These are phyloP conservation scores for Elgaria multicarinata DNA, from an alignment of 2,113 vertebrate genomes.

Conservation along the genomic window DNA sequence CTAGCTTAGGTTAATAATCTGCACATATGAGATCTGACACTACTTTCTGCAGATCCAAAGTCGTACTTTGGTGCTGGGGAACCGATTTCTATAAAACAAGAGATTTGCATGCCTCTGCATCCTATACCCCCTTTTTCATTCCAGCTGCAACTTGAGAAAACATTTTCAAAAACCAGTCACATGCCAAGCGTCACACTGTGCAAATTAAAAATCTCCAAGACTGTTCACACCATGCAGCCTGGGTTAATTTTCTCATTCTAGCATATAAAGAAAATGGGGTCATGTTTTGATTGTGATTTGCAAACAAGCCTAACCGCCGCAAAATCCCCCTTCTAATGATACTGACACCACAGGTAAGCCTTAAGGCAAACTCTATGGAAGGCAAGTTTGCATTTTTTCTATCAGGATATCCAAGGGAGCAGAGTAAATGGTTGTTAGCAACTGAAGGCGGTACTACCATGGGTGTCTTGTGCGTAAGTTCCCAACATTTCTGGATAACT, in stretches of 20 bases:
- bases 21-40: not conserved
- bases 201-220: slow-evolving; percentile 28
- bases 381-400: not conserved
- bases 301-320: slow-evolving; percentile 9
- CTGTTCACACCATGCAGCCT: not conserved
- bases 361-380: not conserved
- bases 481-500: not conserved
- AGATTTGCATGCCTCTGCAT: not conserved
- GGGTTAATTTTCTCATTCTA: slow-evolving; percentile 23
- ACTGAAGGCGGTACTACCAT: not conserved
- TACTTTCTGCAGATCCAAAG: not conserved
- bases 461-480: slow-evolving; percentile 19
- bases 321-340: slow-evolving; percentile 17
- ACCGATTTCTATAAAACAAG: slow-evolving; percentile 13
- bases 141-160: not conserved
- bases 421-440: not conserved
- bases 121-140: not conserved
- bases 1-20: not conserved
- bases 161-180: not conserved
- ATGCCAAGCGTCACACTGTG: slow-evolving; percentile 10
- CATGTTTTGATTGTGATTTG: slow-evolving; percentile 28
- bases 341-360: not conserved
- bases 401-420: slow-evolving; percentile 40
- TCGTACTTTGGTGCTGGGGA: not conserved
- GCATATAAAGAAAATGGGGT: slow-evolving; percentile 23